phyloP scores from a whole-genome alignment of 2,113 vertebrate species.

The Chloebia gouldiae region DNA sequence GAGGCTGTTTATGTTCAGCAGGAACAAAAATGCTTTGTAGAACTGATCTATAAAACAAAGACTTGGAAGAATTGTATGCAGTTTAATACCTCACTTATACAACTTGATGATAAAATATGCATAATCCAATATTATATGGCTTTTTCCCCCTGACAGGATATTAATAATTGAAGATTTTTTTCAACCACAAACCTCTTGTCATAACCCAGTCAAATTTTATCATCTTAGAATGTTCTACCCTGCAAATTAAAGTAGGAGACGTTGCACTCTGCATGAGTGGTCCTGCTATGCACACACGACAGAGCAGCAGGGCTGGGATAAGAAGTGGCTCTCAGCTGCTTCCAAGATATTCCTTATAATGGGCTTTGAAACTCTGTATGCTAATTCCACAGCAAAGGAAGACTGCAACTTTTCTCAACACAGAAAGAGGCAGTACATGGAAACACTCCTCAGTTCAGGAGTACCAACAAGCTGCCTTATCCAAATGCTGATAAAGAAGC shows the following conservation, averaged over 20 bases:
- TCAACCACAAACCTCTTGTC: slow-evolving; percentile 32
- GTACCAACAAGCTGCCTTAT: neutral
- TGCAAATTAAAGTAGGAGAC: neutral
- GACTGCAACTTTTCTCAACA: slow-evolving; percentile 15
- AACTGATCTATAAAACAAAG: slow-evolving; percentile 56
- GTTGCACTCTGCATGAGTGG: neutral
- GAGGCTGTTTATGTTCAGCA: slow-evolving; percentile 44
- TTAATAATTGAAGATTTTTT: slow-evolving; percentile 34
- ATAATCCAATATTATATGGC: slow-evolving; percentile 38
- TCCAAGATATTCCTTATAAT: slow-evolving; percentile 30
- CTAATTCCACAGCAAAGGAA: slow-evolving; percentile 2
- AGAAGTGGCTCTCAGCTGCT: slow-evolving; percentile 49
- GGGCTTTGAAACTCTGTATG: neutral
- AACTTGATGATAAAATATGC: slow-evolving; percentile 63
- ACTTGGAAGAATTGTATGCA: slow-evolving; percentile 30
- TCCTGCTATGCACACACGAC: rapidly evolving
- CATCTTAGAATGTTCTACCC: neutral
- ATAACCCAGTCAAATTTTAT: neutral
- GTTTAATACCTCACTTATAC: slow-evolving; percentile 38
- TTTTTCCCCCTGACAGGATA: neutral
- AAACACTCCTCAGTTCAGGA: slow-evolving; percentile 21
- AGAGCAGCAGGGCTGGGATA: neutral
- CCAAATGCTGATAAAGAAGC: slow-evolving; percentile 19
- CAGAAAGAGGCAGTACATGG: neutral
- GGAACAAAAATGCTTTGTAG: slow-evolving; percentile 56